Base-by-base conservation (phyloP, 2,797 vertebrate genomes). In the Manis pentadactyla region DNA sequence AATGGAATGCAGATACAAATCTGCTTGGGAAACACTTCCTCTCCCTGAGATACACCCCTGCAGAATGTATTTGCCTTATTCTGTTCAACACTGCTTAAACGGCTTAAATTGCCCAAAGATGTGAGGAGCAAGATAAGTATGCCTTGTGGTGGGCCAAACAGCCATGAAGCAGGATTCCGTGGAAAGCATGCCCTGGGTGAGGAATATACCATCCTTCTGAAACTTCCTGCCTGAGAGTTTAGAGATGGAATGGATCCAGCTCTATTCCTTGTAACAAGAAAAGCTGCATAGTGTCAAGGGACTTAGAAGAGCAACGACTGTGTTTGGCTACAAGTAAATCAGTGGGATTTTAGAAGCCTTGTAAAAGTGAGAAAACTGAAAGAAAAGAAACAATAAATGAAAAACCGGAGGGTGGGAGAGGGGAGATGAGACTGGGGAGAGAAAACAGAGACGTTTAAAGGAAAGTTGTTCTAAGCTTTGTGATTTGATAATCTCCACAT, bases 281-380 rank as follows among this genome's bases (percentile, higher is more conserved):
- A 18, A 84, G 46, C 23, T 78, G 37, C 57, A 8, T 25, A 51
- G 37, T 39, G 31, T 21, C 21, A 51, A 37, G 0, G 13, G 25
- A 5, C 19, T 86, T 31, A 71, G 37, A 53, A 12, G 53, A 93
- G 37, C 51, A 91, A 74, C 15, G 73, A 18, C 55, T 79, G 64
- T 79, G 46, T 78, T 90, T 96, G 77, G 27, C 63, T 92, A 1
- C 13, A 83, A 93, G 63, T 59, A 95, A 75, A 55, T 94, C 95
- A 90, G 84, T 55, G 69, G 61, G 13, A 89, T 27, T 86, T 88
- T 74, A 88, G 37, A 95, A 61, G 34, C 8, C 57, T 95, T 90
- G 42, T 86, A 86, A 87, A 96, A 83, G 25, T 66, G 46, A 34
- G 2, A 18, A 74, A 78, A 74, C 84, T n/a, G 39, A 55, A 87